phyloP scores from a whole-genome alignment of 2,888 invertebrate genomes.

The Odiellus spinosus region DNA sequence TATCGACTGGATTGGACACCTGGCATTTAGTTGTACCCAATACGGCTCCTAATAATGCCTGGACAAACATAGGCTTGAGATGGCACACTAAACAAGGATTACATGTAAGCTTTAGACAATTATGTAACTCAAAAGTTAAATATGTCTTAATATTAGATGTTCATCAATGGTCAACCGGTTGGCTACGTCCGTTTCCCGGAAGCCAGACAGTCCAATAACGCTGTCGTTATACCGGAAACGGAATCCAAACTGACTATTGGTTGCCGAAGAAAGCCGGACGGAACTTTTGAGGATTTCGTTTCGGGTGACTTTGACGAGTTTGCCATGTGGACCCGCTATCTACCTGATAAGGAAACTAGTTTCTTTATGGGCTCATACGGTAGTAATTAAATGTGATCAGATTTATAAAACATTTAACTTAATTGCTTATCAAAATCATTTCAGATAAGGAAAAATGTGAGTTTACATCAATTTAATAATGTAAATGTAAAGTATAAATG shows the following conservation, averaged over 20 bases:
- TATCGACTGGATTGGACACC: constrained; percentile 18
- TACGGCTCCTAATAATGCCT: constrained; percentile 16
- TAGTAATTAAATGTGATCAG: too few relatives aligned
- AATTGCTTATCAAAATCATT: too few relatives aligned
- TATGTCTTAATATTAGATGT: constrained; percentile 11
- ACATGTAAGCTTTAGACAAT: constrained; percentile 5
- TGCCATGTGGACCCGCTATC: too few relatives aligned
- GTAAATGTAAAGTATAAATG: too few relatives aligned
- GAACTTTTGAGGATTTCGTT: constrained; percentile 13
- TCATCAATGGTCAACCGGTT: constrained; percentile 14
- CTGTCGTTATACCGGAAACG: not conserved
- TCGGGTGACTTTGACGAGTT: too few relatives aligned
- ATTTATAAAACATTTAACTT: too few relatives aligned
- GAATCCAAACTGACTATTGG: constrained; percentile 10
- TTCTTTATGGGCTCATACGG: too few relatives aligned
- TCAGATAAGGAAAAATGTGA: too few relatives aligned
- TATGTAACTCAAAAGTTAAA: too few relatives aligned
- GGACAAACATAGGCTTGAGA: constrained; percentile 21
- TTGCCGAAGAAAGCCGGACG: constrained; percentile 7
- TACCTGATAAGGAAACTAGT: too few relatives aligned
- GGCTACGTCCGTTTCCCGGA: constrained; percentile 13
- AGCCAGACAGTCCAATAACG: constrained; percentile 8
- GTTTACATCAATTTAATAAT: too few relatives aligned
- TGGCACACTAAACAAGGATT: constrained; percentile 12
- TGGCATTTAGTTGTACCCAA: constrained; percentile 18